Conservation (phyloP, 2,113 vertebrate species). For the Campylomormyrus numenius region DNA sequence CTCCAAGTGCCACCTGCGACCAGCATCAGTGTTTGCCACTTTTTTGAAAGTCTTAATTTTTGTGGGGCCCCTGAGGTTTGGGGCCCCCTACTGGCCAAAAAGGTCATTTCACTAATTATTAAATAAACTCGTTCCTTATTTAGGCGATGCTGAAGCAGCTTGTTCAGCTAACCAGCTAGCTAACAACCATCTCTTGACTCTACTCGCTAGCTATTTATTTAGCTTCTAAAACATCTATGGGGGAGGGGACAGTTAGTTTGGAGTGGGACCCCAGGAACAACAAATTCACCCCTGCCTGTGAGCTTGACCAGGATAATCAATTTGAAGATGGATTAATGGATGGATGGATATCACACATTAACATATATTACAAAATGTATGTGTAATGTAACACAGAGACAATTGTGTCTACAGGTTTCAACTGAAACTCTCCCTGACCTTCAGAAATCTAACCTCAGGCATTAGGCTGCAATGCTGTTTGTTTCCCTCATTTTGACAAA, state of each 20-base stretch:
- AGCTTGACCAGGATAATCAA: background rate
- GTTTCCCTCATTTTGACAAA: background rate
- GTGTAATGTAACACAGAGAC: background rate
- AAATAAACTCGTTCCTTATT: background rate
- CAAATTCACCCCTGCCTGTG: background rate
- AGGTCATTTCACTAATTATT: background rate
- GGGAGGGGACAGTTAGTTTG: background rate
- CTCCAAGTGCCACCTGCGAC: background rate
- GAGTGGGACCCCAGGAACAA: background rate
- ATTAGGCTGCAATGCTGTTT: background rate
- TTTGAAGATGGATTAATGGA: background rate
- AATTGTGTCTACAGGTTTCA: background rate
- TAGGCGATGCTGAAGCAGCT: background rate
- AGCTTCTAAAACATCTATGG: background rate
- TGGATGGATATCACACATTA: background rate
- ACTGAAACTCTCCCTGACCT: background rate
- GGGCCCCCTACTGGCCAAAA: background rate
- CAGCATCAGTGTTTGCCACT: background rate
- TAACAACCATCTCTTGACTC: background rate
- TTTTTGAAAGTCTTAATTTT: background rate
- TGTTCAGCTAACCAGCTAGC: background rate
- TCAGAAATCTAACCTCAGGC: background rate
- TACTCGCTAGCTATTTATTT: background rate
- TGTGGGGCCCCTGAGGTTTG: background rate
- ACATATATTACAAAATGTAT: background rate